Base-by-base conservation (phyloP, 2,113 vertebrate genomes). In the Platanista minor region DNA sequence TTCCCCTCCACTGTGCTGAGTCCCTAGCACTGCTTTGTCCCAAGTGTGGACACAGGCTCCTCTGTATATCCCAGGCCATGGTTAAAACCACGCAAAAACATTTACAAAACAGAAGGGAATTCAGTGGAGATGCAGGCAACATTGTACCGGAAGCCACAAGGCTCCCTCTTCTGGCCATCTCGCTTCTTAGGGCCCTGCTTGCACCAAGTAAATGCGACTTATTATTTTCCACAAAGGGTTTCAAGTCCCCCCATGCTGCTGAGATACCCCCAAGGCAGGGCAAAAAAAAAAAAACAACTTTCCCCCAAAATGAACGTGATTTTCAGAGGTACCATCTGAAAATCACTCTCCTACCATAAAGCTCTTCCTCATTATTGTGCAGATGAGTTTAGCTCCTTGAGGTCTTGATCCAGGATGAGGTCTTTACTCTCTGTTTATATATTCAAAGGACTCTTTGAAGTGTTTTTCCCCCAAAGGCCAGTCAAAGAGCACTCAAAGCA, bases 141-240 rank as follows among this genome's bases (percentile, higher is more conserved):
- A 8, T n/a, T 13, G 10, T 71, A n/a, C 23, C 77, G 8, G 10
- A 97, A 61, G 92, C 78, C n/a, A 6, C 27, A 90, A 96, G 66
- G 96, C 97, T 71, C 97, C 97, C 95, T 94, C 97, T 98, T 12
- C 95, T 96, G 96, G 97, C 90, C 67, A 3, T 54, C 64, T 75
- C 57, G 77, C 43, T 80, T 62, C 23, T 66, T 27, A 27, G 80
- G 71, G 17, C 25, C 57, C 71, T 57, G 52, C 75, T 87, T 15
- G 15, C 31, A 12, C 72, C 41, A 84, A 62, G 23, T 10, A 23
- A 12, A 77, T 27, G 21, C 13, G 43, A 78, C 20, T 78, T 78
- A n/a, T 83, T 80, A 94, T 91, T 18, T 1, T 0, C 8, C 10
- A 66, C 27, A 15, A 27, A 93, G 36, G n/a, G 6, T 59, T 61